A percentile compares a stretch with the other conserved stretches of the same genome.
Evolutionary conservation across 2,888 invertebrate species (phyloP).

Genomic region (Torymus tubicola): DNA sequence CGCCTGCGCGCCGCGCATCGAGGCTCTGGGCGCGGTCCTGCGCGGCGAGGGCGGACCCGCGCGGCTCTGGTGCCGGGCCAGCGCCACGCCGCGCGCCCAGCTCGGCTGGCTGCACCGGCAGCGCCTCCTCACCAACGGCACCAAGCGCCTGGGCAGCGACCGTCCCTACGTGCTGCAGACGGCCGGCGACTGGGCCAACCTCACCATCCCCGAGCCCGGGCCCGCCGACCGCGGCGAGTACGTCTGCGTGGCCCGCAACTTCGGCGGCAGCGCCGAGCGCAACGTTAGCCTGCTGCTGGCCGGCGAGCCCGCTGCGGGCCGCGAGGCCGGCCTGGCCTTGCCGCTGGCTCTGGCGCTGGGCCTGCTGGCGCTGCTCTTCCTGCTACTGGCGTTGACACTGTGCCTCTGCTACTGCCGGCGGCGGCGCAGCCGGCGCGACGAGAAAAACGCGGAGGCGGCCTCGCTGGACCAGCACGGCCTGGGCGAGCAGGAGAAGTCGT

Average conservation of each 20-base stretch:
- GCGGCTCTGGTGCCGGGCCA: conserved; percentile 71
- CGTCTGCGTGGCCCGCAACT: conserved; percentile 88
- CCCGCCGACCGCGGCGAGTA: conserved; percentile 85
- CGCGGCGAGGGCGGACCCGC: conserved; percentile 76
- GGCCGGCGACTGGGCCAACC: conserved; percentile 76
- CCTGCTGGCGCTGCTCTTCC: conserved; percentile 77
- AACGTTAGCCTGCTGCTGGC: conserved; percentile 79
- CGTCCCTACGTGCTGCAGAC: conserved; percentile 64
- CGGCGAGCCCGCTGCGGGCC: conserved; percentile 76
- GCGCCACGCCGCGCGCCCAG: conserved; percentile 77
- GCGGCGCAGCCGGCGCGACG: conserved; percentile 78
- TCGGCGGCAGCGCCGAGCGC: conserved; percentile 87
- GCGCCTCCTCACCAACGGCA: conserved; percentile 65
- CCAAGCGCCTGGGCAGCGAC: conserved; percentile 62
- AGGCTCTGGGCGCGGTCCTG: conserved; percentile 72
- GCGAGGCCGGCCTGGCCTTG: conserved; percentile 82
- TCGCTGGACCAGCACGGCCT: conserved; percentile 86
- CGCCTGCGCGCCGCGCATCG: conserved; percentile 88
- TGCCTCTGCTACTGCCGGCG: conserved; percentile 80
- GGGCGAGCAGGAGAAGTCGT: conserved; percentile 90
- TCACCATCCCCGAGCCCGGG: conserved; percentile 82
- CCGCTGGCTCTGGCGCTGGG: conserved; percentile 77
- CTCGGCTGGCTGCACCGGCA: conserved; percentile 78
- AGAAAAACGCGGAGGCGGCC: conserved; percentile 80
- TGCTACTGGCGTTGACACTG: conserved; percentile 77